Evolutionary conservation across 2,113 vertebrate genomes (phyloP).

Genomic region (Tupaia tana): DNA sequence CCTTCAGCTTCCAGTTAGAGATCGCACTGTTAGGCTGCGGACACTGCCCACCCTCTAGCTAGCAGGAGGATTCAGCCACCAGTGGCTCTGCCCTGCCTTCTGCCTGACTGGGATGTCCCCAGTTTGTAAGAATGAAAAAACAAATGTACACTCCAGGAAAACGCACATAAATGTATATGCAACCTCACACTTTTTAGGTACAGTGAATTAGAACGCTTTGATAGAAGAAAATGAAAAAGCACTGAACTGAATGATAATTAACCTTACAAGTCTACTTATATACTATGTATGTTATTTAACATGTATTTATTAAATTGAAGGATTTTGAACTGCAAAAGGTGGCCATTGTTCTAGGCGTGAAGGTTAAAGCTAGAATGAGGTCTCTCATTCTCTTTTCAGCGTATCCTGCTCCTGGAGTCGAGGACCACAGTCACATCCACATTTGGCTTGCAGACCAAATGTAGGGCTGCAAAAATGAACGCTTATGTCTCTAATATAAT

Average conservation of each 20-base stretch:
- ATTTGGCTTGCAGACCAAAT: slow-evolving; percentile 54
- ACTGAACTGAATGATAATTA: not conserved
- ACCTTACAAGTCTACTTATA: not conserved
- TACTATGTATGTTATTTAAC: rapidly evolving
- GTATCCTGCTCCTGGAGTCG: not conserved
- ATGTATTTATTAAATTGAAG: not conserved
- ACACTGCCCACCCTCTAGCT: not conserved
- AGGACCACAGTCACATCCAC: slow-evolving; percentile 40
- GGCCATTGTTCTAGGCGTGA: not conserved
- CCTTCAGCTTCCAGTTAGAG: not conserved
- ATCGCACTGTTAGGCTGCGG: not conserved
- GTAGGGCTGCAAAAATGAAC: slow-evolving; percentile 32
- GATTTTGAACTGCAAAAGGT: not conserved
- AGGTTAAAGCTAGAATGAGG: not conserved
- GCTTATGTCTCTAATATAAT: slow-evolving; percentile 73
- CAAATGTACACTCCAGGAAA: not conserved
- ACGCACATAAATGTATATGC: not conserved
- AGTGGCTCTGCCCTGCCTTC: not conserved
- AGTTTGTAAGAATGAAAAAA: not conserved
- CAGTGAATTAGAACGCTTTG: not conserved
- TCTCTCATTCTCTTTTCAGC: not conserved
- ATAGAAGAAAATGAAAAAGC: not conserved
- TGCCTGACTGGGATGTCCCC: not conserved
- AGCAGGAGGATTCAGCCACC: not conserved
- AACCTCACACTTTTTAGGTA: not conserved